These are phyloP conservation scores for Cygnus buccinator DNA, from an alignment of 2,113 vertebrate genomes.

Conservation along the genomic window DNA sequence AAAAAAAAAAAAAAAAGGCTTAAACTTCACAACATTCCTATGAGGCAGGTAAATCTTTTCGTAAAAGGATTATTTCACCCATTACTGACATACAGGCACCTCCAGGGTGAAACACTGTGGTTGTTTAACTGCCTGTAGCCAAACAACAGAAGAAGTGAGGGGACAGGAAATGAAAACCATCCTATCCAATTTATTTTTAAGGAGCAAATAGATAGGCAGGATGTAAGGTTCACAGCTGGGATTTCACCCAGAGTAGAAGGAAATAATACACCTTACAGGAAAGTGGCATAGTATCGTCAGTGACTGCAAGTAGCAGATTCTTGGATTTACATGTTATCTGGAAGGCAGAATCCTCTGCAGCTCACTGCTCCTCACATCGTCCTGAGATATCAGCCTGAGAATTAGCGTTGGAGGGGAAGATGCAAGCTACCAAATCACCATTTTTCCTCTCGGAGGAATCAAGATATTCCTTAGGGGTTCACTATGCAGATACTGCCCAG, in stretches of 20 bases:
- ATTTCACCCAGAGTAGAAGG: background rate
- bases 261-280: constrained; percentile 29
- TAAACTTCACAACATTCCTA: constrained; percentile 9
- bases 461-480: background rate
- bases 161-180: constrained; percentile 60
- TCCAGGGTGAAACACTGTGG: constrained; percentile 6
- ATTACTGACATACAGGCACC: constrained; percentile 12
- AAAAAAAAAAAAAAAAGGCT: background rate
- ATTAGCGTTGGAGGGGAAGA: background rate
- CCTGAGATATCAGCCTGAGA: background rate
- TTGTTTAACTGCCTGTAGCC: constrained; percentile 34
- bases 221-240: constrained; percentile 34
- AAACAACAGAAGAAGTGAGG: constrained; percentile 7
- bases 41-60: constrained; percentile 39
- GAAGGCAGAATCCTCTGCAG: constrained; percentile 14
- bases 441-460: background rate
- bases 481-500: background rate
- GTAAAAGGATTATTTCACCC: constrained; percentile 49
- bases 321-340: background rate
- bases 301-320: background rate
- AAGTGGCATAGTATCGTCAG: background rate
- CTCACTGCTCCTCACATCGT: background rate
- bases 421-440: background rate
- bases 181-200: constrained; percentile 56
- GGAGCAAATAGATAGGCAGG: constrained; percentile 3